Base-by-base conservation (phyloP, 1,140 invertebrate species). In the Centruroides vittatus region DNA sequence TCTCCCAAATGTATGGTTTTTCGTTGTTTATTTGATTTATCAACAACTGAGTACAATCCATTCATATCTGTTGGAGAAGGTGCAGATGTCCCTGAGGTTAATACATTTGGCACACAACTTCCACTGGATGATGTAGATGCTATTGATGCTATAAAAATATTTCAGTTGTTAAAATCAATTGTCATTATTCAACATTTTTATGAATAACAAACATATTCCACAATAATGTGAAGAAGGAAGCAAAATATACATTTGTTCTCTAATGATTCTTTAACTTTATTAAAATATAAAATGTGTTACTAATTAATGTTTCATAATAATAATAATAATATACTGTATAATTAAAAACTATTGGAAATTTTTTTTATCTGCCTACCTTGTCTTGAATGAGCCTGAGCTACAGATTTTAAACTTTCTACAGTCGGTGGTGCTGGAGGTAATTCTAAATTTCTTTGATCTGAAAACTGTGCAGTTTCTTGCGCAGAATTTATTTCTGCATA, bases 401-500 rank as follows among this genome's bases (percentile, higher is more conserved):
- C 78, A 65, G 81, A 76, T 58, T 78, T 77, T 58, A 83, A 72
- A 72, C 78, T 81, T 65, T 81, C 78, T 13, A 81, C 76, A 66
- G 78, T 81, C 4, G 80, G 79, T 48, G 79, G 78, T 55, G 76
- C 78, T 1, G 80, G 80, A 23, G 62, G 66, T 60, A 56, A 53
- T 57, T 61, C 55, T 41, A 41, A 41, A 41, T 41, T 41, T 11
- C 65, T 47, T 13, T 86, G 84, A 61, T 86, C 84, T 66, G 91
- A 91, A 41, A 41, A 41, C 73, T 89, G 86, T 52, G 88, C 88
- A 68, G 85, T 85, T 0, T 82, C 84, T 61, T 86, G 86, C 5
- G 85, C 74, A 81, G 82, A 60, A 83, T 59, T 63, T 53, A 70
- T 85, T 69, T 91, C 89, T 65, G 89, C 88, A 73, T 93, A 91